These are phyloP conservation scores for Catharus fuscescens DNA, from an alignment of 2,113 vertebrate genomes.

Conservation along the genomic window DNA sequence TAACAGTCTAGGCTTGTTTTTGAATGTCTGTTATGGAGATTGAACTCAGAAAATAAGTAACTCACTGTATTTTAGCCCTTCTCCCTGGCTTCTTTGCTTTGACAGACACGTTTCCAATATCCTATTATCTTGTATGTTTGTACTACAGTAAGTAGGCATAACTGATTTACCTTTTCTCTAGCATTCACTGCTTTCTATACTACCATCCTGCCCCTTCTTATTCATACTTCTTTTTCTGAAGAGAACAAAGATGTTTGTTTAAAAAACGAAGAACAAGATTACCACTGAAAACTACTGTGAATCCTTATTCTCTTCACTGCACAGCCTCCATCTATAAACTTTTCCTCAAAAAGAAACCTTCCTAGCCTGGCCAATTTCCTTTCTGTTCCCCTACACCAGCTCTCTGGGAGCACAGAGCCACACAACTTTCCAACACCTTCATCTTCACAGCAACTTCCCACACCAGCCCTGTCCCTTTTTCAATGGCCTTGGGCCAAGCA, in stretches of 20 bases:
- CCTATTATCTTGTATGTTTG: conserved; percentile 19
- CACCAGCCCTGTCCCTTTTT: not conserved
- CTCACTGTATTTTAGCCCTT: not conserved
- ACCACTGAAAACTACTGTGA: not conserved
- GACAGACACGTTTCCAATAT: conserved; percentile 31
- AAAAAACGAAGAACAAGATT: not conserved
- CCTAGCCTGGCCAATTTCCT: not conserved
- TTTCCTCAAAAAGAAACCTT: not conserved
- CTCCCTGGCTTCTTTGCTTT: conserved; percentile 25
- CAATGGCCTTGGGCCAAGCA: not conserved
- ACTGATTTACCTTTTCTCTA: conserved; percentile 17
- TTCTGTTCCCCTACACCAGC: not conserved
- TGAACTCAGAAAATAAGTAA: conserved; percentile 8
- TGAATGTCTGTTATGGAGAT: not conserved
- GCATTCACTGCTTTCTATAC: conserved; percentile 6
- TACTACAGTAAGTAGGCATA: conserved; percentile 27
- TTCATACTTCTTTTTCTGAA: conserved; percentile 21
- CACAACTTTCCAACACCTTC: not conserved
- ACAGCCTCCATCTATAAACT: not conserved
- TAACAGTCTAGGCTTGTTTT: not conserved
- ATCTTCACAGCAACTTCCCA: not conserved
- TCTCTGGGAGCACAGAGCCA: not conserved
- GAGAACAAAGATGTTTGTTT: not conserved
- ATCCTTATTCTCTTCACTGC: not conserved
- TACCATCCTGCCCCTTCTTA: not conserved